These are phyloP conservation scores for Corythornis cristatus DNA, from an alignment of 2,113 vertebrate genomes.

Conservation along the genomic window DNA sequence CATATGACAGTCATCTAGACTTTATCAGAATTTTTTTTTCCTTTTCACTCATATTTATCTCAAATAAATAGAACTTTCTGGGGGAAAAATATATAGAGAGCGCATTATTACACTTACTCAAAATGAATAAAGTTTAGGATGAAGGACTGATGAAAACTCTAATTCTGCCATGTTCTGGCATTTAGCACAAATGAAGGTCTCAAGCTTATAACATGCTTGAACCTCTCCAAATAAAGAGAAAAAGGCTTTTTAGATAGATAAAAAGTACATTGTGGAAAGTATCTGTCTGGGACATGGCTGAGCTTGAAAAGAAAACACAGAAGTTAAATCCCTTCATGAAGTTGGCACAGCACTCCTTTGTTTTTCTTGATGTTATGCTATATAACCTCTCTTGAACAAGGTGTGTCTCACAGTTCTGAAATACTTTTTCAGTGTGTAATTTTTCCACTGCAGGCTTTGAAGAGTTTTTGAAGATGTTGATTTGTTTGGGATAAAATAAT, in stretches of 20 bases:
- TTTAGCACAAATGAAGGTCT: not conserved
- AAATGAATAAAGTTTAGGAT: not conserved
- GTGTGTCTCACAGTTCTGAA: not conserved
- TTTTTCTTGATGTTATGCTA: slow-evolving; percentile 10
- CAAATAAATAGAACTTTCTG: not conserved
- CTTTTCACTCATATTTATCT: not conserved
- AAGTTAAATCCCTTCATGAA: not conserved
- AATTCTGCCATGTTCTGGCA: not conserved
- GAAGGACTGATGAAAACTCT: not conserved
- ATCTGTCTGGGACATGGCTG: not conserved
- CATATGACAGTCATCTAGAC: not conserved
- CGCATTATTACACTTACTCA: not conserved
- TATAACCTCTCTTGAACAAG: not conserved
- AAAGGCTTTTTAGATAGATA: not conserved
- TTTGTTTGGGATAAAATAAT: not conserved
- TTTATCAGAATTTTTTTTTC: not conserved
- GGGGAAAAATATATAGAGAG: not conserved
- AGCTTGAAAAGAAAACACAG: not conserved
- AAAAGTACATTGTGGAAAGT: not conserved
- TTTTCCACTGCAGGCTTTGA: slow-evolving; percentile 5
- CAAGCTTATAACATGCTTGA: not conserved
- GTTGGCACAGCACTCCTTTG: not conserved
- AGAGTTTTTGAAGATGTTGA: not conserved
- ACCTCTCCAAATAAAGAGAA: not conserved
- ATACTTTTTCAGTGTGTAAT: not conserved